phyloP scores from a whole-genome alignment of 2,888 invertebrate genomes.

The Geotrupes spiniger region DNA sequence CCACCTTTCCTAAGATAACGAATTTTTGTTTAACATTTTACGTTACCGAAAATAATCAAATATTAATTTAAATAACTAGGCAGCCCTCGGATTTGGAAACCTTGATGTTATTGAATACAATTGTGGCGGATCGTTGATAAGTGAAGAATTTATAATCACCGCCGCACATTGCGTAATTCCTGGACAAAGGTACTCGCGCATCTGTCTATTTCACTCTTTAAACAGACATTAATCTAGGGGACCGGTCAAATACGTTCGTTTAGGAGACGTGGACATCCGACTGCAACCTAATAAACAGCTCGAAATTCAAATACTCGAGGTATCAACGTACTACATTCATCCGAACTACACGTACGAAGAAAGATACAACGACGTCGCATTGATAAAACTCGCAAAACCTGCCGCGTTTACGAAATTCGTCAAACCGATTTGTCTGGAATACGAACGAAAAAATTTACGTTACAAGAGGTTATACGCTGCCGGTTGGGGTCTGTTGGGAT shows the following conservation, averaged over 20 bases:
- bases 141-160: conserved; percentile 59
- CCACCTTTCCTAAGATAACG: too few species aligned
- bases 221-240: too few species aligned
- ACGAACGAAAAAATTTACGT: background rate
- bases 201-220: too few species aligned
- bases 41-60: too few species aligned
- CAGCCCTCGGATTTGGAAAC: background rate
- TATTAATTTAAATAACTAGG: too few species aligned
- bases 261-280: background rate
- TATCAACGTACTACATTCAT: conserved; percentile 45
- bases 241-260: conserved; percentile 21
- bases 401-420: conserved; percentile 47
- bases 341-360: conserved; percentile 46
- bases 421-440: conserved; percentile 52
- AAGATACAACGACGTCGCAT: conserved; percentile 55
- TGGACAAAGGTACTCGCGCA: conserved; percentile 22
- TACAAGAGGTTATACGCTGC: conserved; percentile 42
- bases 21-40: too few species aligned
- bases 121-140: conserved; percentile 67
- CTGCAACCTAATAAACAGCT: background rate
- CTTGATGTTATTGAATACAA: background rate
- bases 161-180: conserved; percentile 59
- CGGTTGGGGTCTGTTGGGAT: conserved; percentile 50
- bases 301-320: conserved; percentile 25
- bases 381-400: conserved; percentile 47